Evolutionary conservation across 2,797 vertebrate species (phyloP).

Genomic region (Oryzias sinensis): DNA sequence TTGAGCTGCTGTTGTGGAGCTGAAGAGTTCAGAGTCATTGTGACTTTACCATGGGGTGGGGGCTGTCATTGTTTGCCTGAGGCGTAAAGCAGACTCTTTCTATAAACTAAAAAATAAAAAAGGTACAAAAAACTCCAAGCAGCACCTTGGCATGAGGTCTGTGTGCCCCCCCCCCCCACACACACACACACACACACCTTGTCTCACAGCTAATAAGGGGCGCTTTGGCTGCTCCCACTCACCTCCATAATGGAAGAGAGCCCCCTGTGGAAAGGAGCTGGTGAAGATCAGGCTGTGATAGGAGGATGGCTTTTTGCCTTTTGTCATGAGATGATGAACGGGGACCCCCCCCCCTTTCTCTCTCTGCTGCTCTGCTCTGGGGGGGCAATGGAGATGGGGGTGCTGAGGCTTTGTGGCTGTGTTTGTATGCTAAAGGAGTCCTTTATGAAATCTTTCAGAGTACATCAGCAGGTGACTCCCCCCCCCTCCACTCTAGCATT

Average conservation of each 20-base stretch:
- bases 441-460: slow-evolving; percentile 92
- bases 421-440: slow-evolving; percentile 80
- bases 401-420: slow-evolving; percentile 77
- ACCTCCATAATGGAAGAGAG: slow-evolving; percentile 81
- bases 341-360: slow-evolving; percentile 86
- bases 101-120: background rate
- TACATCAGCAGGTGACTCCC: slow-evolving; percentile 94
- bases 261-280: slow-evolving; percentile 93
- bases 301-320: slow-evolving; percentile 99
- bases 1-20: too few relatives aligned
- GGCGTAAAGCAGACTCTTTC: too few relatives aligned
- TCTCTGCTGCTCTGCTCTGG: slow-evolving; percentile 77
- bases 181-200: slow-evolving; percentile 50
- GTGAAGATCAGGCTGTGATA: slow-evolving; percentile 98
- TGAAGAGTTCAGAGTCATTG: too few relatives aligned
- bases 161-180: slow-evolving; percentile 36
- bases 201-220: slow-evolving; percentile 61
- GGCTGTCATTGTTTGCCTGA: too few relatives aligned
- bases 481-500: slow-evolving; percentile 82
- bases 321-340: slow-evolving; percentile 99
- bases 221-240: slow-evolving; percentile 58
- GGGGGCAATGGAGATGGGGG: slow-evolving; percentile 91
- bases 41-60: too few relatives aligned
- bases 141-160: slow-evolving; percentile 68
- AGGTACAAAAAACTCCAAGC: slow-evolving; percentile 39